Evolutionary conservation across 1,140 invertebrate species (phyloP), one percentile per base, ranked within the genome.

Genomic region (Muscidifurax raptorellus): DNA sequence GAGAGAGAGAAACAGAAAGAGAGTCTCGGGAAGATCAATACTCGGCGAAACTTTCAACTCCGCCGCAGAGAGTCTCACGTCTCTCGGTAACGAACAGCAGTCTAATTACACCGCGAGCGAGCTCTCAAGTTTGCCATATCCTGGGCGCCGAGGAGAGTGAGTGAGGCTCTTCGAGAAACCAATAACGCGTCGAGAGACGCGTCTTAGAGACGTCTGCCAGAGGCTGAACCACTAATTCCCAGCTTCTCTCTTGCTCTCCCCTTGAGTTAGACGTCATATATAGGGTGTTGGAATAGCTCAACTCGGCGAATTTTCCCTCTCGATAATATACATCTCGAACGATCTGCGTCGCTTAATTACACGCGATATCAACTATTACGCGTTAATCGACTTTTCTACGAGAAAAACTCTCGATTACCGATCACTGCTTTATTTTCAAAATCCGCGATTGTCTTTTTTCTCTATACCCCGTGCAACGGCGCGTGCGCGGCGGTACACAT

Each of bases 71-170:
- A 76, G 74, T 52, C 74, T 44, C 28, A 18, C 74, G 25, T 90
- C 87, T 85, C 86, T 88, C 89, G 88, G 88, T 90, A 91, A 91
- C 89, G 88, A 91, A 92, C 90, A 88, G 89, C 90, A 91, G 91
- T 92, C 91, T 92, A 92, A 92, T 92, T 92, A 92, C 91, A 92
- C 90, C 88, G 86, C 90, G 90, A 90, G 89, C 90, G 18, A 80
- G 86, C 86, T 27, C 15, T 47, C 7, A 52, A 66, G 30, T 72
- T 64, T 28, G 69, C 52, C 72, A 83, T 82, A 59, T n/a, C 22
- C 47, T 40, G 4, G 4, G 4, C 47, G 13, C 13, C 15, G 15
- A 83, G 52, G 72, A 74, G 32, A 69, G 75, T 36, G 66, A 69
- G 66, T 69, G 66, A 28, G 66, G 66, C 66, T 27, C 66, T 27